phyloP scores from a whole-genome alignment of 2,797 vertebrate genomes.

The Perodicticus potto region DNA sequence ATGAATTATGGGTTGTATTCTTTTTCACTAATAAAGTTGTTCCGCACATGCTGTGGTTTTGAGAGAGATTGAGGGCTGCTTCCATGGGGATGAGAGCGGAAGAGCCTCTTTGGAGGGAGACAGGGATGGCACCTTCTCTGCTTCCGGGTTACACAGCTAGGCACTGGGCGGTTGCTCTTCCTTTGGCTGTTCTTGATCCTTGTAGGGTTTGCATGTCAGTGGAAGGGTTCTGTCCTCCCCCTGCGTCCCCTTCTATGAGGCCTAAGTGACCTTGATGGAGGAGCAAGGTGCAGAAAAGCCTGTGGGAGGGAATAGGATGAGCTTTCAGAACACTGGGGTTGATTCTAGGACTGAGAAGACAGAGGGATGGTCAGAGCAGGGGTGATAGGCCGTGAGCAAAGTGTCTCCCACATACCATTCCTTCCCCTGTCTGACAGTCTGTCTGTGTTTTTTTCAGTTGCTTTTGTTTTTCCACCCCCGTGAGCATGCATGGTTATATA shows the following conservation, averaged over 20 bases:
- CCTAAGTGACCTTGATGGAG: not conserved
- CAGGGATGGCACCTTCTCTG: not conserved
- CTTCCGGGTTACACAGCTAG: not conserved
- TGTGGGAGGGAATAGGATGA: not conserved
- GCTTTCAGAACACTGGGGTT: not conserved
- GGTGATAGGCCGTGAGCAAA: fast-evolving
- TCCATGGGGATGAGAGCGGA: not conserved
- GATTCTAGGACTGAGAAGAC: not conserved
- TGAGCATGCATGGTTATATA: not conserved
- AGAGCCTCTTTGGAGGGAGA: not conserved
- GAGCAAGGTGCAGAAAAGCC: fast-evolving
- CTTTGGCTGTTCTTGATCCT: not conserved
- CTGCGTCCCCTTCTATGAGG: not conserved
- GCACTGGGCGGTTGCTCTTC: not conserved
- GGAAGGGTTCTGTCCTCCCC: not conserved
- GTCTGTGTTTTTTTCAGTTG: not conserved
- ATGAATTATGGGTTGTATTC: not conserved
- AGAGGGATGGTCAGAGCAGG: not conserved
- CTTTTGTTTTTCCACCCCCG: not conserved
- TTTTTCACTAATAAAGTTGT: not conserved
- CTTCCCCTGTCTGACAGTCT: not conserved
- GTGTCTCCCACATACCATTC: not conserved
- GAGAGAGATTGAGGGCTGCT: not conserved
- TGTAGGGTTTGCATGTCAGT: too few species aligned
- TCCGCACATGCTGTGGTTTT: not conserved